Evolutionary conservation across 2,888 invertebrate genomes (phyloP), one percentile per base, ranked within the genome.

Genomic region (Sthenelais limicola): DNA sequence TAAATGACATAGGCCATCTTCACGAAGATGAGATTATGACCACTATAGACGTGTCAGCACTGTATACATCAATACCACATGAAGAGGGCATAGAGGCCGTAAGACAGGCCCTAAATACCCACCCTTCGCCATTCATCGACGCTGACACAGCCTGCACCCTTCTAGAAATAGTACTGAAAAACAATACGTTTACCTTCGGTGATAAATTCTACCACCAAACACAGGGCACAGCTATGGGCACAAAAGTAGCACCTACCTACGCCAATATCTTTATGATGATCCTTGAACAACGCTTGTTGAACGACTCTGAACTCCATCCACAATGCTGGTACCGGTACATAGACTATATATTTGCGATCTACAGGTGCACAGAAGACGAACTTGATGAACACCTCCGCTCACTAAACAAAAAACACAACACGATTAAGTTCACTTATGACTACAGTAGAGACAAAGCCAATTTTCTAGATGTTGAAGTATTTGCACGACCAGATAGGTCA

Each of bases 211-310:
- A 35, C 35, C 62, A 33, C 15, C 62, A 62, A 62, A 30, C 32
- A 7, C 33, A 38, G 24, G 38, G 62, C 35, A 62, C 62, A 62
- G 62, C 62, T 7, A 62, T 62, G 62, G 62, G 62, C 5, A 62
- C 62, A 5, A 62, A 62, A 33, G 62, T 62, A 7, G 62, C 62
- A 5, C 38, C 62, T 12, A 35, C 62, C 7, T 62, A 35, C 24
- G 62, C 62, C 9, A 62, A 62, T 21, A 30, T 62, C 32, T 62
- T 62, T 21, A 66, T 66, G 66, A 3, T 1, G 18, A 15, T 12
- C 35, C 3, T 66, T 3, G 66, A 66, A 66, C 18, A 1, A 18
- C 35, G 26, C 3, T 1, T 35, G 15, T 24, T 35, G 3, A 24
- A 43, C 35, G 1, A 15, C 3, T 15, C 4, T 1, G 5, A 1